Conservation (phyloP, 2,113 vertebrate genomes). For the Syrrhaptes paradoxus region DNA sequence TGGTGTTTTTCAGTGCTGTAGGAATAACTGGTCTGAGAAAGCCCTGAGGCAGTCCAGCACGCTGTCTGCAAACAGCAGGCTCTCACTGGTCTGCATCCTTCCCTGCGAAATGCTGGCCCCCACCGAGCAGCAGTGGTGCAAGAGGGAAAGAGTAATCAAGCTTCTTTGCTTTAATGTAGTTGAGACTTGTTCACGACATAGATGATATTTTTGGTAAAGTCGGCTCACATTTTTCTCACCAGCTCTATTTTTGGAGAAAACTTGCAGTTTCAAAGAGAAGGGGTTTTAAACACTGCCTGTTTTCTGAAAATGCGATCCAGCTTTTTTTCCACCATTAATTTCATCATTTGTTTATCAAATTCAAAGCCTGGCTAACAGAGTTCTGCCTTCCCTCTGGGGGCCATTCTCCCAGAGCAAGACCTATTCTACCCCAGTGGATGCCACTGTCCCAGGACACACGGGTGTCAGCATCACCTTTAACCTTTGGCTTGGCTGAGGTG, state of each 20-base stretch:
- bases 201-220: slow-evolving; percentile 28
- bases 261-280: not conserved
- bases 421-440: not conserved
- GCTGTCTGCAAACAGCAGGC: not conserved
- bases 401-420: not conserved
- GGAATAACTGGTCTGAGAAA: not conserved
- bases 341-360: not conserved
- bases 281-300: not conserved
- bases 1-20: not conserved
- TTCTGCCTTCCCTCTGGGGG: not conserved
- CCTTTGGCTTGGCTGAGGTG: not conserved
- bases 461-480: not conserved
- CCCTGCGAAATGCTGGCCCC: not conserved
- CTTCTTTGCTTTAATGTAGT: not conserved
- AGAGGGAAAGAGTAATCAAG: not conserved
- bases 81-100: not conserved
- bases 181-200: not conserved
- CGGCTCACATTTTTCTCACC: slow-evolving; percentile 28
- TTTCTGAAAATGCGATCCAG: not conserved
- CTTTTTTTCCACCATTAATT: not conserved
- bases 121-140: not conserved
- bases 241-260: slow-evolving; percentile 46
- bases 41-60: not conserved
- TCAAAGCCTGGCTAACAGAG: not conserved
- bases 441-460: not conserved